Base-by-base conservation (phyloP, 2,797 vertebrate genomes). In the Sebastes nivosus region DNA sequence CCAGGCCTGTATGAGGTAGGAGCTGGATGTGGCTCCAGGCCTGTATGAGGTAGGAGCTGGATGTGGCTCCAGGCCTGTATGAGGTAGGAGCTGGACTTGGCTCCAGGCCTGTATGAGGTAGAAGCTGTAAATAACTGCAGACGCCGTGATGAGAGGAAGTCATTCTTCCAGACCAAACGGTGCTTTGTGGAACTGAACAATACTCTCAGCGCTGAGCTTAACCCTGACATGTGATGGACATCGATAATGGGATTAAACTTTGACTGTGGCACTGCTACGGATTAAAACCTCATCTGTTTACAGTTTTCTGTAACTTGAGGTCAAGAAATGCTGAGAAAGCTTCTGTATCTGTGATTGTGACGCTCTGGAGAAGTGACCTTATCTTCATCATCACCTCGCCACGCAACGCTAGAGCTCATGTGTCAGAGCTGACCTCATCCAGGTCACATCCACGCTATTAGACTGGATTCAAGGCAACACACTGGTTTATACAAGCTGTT, bases 251-350 rank as follows among this genome's bases (percentile, higher is more conserved):
- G 86, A 89, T 93, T 92, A 89, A 78, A 77, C 2, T 59, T 20
- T 24, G 36, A 59, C 52, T 81, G 85, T 72, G 69, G 75, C 55
- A 60, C 75, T 80, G 67, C 38, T 4, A 3, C 5, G 59, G 89
- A 90, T 91, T 90, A 91, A 82, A 68, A 61, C 32, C 63, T 87
- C 83, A 80, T 88, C 81, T 84, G 58, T 64, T 79, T 80, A 63
- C 32, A 73, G 71, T 75, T 76, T 65, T 57, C 77, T 38, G 9
- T 64, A 79, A 61, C 25, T 74, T 4, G 4, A 55, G 79, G 80
- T 85, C 67, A 64, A 73, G 58, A 70, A 69, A 79, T 29, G 42
- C 57, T 69, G 50, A 11, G 59, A 67, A 36, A 75, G 69, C 59
- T 42, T 13, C 36, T 13, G 36, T 13, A 27, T 67, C 38, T 67